Percentiles rank a stretch among this genome's conserved stretches.
Conservation (phyloP, 92 coral and sea anemone genomes). For the Plumapathes pennacea region DNA sequence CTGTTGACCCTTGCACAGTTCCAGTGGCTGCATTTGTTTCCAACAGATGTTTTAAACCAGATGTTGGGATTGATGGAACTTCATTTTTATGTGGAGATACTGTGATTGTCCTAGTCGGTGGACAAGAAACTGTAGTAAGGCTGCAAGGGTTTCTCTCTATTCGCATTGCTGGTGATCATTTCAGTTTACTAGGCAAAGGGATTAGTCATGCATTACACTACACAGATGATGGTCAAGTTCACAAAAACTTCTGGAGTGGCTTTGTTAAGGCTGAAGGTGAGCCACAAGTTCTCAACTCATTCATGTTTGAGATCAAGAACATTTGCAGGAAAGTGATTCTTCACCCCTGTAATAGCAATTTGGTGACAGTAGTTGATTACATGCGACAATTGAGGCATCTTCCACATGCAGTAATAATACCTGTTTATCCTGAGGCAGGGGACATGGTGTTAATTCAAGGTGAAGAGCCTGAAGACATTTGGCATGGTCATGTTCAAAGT, state of each 20-base stretch:
- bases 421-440: slow-evolving; percentile 45
- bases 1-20: slow-evolving; percentile 15
- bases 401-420: slow-evolving; percentile 30
- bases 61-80: slow-evolving; percentile 47
- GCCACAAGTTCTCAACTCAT: slow-evolving; percentile 18
- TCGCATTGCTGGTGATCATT: slow-evolving; percentile 16
- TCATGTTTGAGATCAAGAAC: slow-evolving; percentile 19
- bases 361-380: slow-evolving; percentile 50
- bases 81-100: slow-evolving; percentile 49
- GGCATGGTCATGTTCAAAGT: slow-evolving; percentile 63
- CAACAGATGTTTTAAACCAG: slow-evolving; percentile 46
- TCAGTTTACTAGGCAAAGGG: slow-evolving; percentile 46
- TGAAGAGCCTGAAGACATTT: slow-evolving; percentile 37
- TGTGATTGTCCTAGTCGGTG: slow-evolving; percentile 35
- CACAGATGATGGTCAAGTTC: slow-evolving; percentile 26
- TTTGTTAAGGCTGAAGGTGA: slow-evolving; percentile 45
- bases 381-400: slow-evolving; percentile 6
- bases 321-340: slow-evolving; percentile 54
- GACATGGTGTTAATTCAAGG: slow-evolving; percentile 67
- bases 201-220: slow-evolving; percentile 37
- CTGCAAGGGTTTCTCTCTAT: slow-evolving; percentile 55
- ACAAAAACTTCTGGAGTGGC: slow-evolving; percentile 58
- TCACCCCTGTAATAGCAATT: slow-evolving; percentile 25
- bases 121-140: slow-evolving; percentile 33
- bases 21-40: slow-evolving; percentile 43